Conservation (phyloP, 1,140 invertebrate species). For the Magallana ariakensis region DNA sequence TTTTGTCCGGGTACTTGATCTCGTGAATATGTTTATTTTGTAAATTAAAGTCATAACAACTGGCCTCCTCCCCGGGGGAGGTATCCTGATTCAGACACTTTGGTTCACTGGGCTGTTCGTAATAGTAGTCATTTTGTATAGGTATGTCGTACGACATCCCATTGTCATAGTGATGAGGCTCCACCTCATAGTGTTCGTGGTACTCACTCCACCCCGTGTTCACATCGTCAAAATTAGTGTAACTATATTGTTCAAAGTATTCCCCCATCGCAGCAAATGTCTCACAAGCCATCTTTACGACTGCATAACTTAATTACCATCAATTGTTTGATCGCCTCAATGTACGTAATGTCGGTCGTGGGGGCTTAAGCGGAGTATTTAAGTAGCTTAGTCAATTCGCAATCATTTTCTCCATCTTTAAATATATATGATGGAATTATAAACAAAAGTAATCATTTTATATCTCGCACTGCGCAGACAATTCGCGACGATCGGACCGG, state of each 20-base stretch:
- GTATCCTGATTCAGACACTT: not conserved
- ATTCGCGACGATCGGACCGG: not conserved
- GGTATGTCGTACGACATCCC: not conserved
- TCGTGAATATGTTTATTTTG: not conserved
- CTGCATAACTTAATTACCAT: conserved; percentile 5
- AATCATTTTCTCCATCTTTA: conserved; percentile 3
- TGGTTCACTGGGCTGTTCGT: not conserved
- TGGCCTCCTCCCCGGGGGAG: not conserved
- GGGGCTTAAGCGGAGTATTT: conserved; percentile 2
- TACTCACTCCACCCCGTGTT: conserved; percentile 1
- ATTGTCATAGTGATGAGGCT: conserved; percentile 3
- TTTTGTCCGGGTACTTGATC: conserved; percentile 36
- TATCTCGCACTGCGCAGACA: not conserved
- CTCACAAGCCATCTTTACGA: conserved; percentile 19
- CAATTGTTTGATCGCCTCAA: conserved; percentile 1
- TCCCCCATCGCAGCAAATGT: conserved; percentile 10
- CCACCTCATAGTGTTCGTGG: conserved; percentile 1
- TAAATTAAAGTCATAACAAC: conserved; percentile 6
- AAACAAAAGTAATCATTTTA: conserved; percentile 40
- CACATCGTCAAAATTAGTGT: not conserved
- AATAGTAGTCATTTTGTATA: not conserved
- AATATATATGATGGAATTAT: conserved; percentile 18
- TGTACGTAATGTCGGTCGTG: not conserved
- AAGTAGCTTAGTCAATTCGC: conserved; percentile 31
- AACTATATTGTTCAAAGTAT: conserved; percentile 19